Conservation (phyloP, 2,113 vertebrate genomes). For the Heterocephalus glaber region DNA sequence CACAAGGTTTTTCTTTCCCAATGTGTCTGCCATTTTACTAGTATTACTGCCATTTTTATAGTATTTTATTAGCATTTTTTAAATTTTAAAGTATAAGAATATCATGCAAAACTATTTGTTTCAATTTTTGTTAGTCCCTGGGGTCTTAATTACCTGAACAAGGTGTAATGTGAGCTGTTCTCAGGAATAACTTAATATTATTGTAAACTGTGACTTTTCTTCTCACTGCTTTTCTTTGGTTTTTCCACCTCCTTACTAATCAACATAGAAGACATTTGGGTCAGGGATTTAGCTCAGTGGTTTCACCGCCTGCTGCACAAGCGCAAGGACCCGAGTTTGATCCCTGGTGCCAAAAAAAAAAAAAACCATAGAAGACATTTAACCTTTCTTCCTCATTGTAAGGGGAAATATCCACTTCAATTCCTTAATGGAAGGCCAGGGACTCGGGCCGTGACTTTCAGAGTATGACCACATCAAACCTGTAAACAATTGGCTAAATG, state of each 20-base stretch:
- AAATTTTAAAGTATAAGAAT: neutral
- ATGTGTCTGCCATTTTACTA: neutral
- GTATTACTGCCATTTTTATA: too few species aligned
- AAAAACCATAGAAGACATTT: neutral
- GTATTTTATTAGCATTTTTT: too few species aligned
- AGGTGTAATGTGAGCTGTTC: neutral
- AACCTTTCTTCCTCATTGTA: neutral
- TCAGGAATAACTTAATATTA: neutral
- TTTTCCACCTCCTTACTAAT: neutral
- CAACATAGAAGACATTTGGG: neutral
- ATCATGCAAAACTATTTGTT: neutral
- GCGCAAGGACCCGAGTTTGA: too few species aligned
- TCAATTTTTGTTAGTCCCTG: neutral
- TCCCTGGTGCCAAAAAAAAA: too few species aligned
- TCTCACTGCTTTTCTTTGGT: neutral
- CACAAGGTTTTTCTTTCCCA: neutral
- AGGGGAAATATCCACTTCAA: neutral
- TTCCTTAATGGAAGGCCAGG: neutral
- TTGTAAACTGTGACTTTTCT: neutral
- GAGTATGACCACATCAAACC: neutral
- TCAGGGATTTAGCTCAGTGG: too few species aligned
- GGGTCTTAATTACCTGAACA: conserved; percentile 27
- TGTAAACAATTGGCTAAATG: neutral
- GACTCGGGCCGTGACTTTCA: neutral
- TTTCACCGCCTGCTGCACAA: too few species aligned